Evolutionary conservation across 2,797 vertebrate genomes (phyloP).

Genomic region (Galagoides demidoff): DNA sequence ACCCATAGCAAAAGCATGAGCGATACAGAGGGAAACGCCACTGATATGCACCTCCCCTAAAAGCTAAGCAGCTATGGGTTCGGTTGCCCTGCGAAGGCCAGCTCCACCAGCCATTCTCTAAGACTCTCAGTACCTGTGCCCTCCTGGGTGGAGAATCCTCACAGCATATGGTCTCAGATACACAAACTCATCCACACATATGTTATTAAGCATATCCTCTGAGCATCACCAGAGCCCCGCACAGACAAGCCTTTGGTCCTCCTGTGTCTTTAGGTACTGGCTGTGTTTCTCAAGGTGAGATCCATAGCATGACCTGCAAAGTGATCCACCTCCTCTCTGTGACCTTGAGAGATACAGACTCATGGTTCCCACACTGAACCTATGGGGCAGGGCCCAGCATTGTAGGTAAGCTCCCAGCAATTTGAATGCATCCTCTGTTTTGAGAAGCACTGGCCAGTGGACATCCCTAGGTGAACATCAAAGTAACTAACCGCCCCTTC

Average conservation of each 20-base stretch:
- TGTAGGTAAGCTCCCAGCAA: background rate
- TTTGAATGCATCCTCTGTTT: constrained; percentile 7
- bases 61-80: background rate
- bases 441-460: background rate
- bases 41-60: fast-evolving
- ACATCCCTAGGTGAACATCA: background rate
- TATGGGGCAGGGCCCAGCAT: background rate
- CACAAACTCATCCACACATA: background rate
- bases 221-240: background rate
- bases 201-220: background rate
- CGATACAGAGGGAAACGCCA: background rate
- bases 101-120: background rate
- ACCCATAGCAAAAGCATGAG: background rate
- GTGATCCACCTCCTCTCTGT: background rate
- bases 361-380: background rate
- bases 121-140: background rate
- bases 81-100: background rate
- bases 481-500: background rate
- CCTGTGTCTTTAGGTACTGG: background rate
- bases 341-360: background rate
- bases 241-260: background rate
- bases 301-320: background rate
- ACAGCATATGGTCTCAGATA: background rate
- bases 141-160: background rate
- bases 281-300: background rate